Conservation (phyloP, 2,888 invertebrate species). For the Chesias legatella region DNA sequence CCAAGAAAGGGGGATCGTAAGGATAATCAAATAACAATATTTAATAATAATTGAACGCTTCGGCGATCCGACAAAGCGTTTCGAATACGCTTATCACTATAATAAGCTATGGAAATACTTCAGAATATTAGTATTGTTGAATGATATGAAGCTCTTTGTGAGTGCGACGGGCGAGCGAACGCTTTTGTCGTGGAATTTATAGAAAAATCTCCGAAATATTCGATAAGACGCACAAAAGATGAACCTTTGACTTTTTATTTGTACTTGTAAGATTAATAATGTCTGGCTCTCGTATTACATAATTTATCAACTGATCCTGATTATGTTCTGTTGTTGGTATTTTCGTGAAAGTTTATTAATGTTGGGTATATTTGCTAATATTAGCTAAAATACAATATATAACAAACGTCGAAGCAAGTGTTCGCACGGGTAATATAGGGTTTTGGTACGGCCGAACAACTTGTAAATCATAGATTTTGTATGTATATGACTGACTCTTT, state of each 20-base stretch:
- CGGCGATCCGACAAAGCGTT: conserved; percentile 16
- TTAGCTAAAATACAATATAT: conserved; percentile 9
- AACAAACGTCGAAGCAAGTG: no score
- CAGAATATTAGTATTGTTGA: conserved; percentile 42
- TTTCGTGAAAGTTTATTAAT: not conserved
- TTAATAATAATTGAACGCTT: conserved; percentile 4
- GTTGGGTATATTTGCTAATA: not conserved
- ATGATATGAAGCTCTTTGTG: conserved; percentile 37
- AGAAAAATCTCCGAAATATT: conserved; percentile 38
- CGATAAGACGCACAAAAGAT: conserved; percentile 32
- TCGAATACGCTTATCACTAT: conserved; percentile 22
- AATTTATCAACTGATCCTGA: no score
- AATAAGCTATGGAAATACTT: conserved; percentile 39
- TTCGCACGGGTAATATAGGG: no score
- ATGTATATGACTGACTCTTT: no score
- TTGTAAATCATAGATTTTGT: no score
- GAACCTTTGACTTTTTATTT: conserved; percentile 14
- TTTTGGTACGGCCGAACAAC: no score
- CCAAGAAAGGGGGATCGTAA: no score
- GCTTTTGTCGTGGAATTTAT: conserved; percentile 38
- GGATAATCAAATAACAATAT: no score
- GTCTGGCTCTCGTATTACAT: no score
- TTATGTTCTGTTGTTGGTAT: conserved; percentile 1
- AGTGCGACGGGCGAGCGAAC: conserved; percentile 31
- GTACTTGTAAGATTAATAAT: not conserved